Evolutionary conservation across 2,888 invertebrate genomes (phyloP), one percentile per base, ranked within the genome.

Genomic region (Polia nebulosa): DNA sequence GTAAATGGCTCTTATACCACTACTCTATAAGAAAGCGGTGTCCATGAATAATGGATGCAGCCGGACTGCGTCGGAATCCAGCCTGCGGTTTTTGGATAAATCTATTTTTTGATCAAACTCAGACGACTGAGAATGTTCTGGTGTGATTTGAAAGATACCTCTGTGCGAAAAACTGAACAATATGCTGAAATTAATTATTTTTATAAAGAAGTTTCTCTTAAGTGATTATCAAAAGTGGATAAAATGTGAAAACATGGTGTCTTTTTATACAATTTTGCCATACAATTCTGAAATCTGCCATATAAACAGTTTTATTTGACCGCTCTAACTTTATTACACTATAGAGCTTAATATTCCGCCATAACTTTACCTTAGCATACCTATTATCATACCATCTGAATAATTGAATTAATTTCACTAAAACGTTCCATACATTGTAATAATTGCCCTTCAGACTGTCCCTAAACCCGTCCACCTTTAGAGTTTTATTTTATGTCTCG

Each of bases 21-120:
- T 80, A 72, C 25, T 13, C 29, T 57, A 51, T 82, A 90, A 90
- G 91, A 91, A 90, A 89, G 88, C 83, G 81, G 83, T 81, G 80
- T 82, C 72, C 77, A 86, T 90, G 90, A 91, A 91, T 92, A 89
- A 91, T 90, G 89, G 84, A 90, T 88, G 75, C 74, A 72, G 65
- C 51, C 59, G 15, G 71, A 65, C 82, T 59, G 71, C 77, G 64
- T 47, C 68, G 80, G 87, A 85, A 87, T 87, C 80, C 82, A 73
- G 81, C 78, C 86, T 80, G 85, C 68, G 74, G 82, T 82, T 88
- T 85, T 86, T 81, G 85, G 81, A 85, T 75, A 70, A 80, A 81
- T 78, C 76, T 51, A 63, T 61, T 72, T 86, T 87, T 76, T 45
- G 8, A 27, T 39, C n/a, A n/a, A 41, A 7, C 25, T 22, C 22